Percentiles rank a stretch among this genome's conserved stretches.
Evolutionary conservation across 2,888 invertebrate genomes (phyloP).

Genomic region (Petrolisthes manimaculis): DNA sequence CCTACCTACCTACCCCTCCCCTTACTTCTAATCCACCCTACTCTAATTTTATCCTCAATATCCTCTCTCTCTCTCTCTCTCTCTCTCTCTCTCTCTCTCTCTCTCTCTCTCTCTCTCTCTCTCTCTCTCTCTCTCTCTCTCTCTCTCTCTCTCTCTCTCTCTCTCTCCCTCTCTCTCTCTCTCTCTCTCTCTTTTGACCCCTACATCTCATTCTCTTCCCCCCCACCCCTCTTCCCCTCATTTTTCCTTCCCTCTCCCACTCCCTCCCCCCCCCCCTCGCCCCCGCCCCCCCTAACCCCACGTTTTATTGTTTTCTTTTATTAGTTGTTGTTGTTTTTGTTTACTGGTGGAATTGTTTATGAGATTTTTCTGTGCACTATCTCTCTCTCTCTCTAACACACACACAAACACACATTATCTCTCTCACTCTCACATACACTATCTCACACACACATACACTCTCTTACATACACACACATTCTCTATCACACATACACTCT

Average conservation of each 20-base stretch:
- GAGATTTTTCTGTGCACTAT: background rate
- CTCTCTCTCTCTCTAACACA: too few species aligned
- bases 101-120: background rate
- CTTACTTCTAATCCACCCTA: background rate
- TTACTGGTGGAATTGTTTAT: background rate
- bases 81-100: background rate
- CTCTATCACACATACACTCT: background rate
- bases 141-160: slow-evolving; percentile 26
- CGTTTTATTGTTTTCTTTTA: background rate
- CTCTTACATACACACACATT: background rate
- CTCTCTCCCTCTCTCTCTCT: slow-evolving; percentile 38
- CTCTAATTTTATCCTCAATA: background rate
- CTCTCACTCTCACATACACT: too few species aligned
- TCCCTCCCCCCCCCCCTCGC: too few species aligned
- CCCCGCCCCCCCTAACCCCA: too few species aligned
- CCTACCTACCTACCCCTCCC: background rate
- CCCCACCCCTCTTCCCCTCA: background rate
- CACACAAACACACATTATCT: too few species aligned
- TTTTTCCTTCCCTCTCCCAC: background rate
- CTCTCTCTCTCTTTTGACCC: slow-evolving; percentile 30
- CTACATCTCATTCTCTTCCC: background rate
- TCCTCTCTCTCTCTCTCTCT: slow-evolving; percentile 25
- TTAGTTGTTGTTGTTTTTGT: background rate
- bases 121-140: slow-evolving; percentile 16
- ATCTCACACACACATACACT: too few species aligned